Percentiles rank a stretch among this genome's conserved stretches.
Conservation (phyloP, 1,140 invertebrate genomes). For the Heterodera schachtii region DNA sequence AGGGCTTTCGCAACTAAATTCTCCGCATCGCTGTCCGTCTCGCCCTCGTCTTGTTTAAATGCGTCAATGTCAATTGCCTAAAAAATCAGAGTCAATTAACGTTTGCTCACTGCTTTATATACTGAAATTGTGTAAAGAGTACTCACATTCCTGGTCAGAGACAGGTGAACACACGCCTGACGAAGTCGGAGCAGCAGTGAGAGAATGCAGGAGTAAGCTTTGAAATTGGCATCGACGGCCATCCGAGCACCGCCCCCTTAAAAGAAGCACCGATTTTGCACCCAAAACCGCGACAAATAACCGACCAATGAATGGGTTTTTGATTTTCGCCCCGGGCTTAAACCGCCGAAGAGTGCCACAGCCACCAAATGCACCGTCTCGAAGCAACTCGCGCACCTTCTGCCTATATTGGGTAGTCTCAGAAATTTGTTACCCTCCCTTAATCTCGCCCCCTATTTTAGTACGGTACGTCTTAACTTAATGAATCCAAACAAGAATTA, state of each 20-base stretch:
- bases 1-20: conserved; percentile 26
- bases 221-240: conserved; percentile 47
- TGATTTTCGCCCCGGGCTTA: conserved; percentile 13
- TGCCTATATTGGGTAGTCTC: conserved; percentile 41
- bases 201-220: conserved; percentile 50
- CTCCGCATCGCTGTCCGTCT: conserved; percentile 13
- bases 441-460: too few relatives aligned
- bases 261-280: background rate
- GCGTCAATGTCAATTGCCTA: conserved; percentile 58
- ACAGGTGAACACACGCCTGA: conserved; percentile 58
- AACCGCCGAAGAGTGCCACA: conserved; percentile 9
- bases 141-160: conserved; percentile 47
- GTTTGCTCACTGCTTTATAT: too few relatives aligned
- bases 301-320: conserved; percentile 52
- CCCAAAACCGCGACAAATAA: background rate
- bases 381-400: conserved; percentile 41
- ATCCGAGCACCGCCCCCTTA: conserved; percentile 41
- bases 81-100: conserved; percentile 11
- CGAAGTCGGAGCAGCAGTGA: conserved; percentile 55
- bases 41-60: conserved; percentile 47
- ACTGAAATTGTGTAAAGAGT: too few relatives aligned
- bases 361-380: conserved; percentile 29
- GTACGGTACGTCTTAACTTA: too few relatives aligned
- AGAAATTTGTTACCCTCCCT: too few relatives aligned
- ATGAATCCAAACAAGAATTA: background rate